Evolutionary conservation across 2,888 invertebrate species (phyloP), one percentile per base, ranked within the genome.

Genomic region (Cataglyphis altisquamis): DNA sequence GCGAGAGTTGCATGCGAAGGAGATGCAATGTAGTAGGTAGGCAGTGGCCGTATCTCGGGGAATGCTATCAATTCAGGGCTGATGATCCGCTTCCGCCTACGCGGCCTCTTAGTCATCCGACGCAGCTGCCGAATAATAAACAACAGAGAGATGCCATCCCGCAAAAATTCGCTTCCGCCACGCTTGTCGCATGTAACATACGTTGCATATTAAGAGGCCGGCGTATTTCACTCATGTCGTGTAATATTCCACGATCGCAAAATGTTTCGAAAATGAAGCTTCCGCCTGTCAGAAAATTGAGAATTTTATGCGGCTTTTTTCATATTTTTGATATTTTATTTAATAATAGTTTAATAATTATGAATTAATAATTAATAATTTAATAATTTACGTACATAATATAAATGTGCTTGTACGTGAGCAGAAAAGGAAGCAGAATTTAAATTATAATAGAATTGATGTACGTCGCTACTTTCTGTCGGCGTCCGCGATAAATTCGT

Each of bases 11-110:
- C 60, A 48, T 32, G 57, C 86, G 36, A 68, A 25, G 39, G 18
- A 63, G 87, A 89, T 83, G 83, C 66, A 39, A 63, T 25, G 45
- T 10, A 57, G 72, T 72, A 57, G 62, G 41, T 48, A 48, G 45
- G 32, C 41, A 41, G 55, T 41, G 12, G n/a, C 25, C 18, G 29
- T 57, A 84, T 89, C 83, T 77, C 70, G 78, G 64, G 39, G 84
- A 86, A 89, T 82, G 88, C 80, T 89, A 90, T 90, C 89, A 89
- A 89, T 89, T 89, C 80, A 84, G 82, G 57, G 87, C 83, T 86
- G 90, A 89, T 88, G 87, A 89, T 89, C 86, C 83, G 81, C 87
- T 86, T 89, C 90, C 89, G 84, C 88, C 83, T 77, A 88, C 87
- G 90, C 78, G 62, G 82, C 25, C 85, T 64, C 84, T 88, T 88